Evolutionary conservation across 1,140 invertebrate species (phyloP).

Genomic region (Drosophila lowei): DNA sequence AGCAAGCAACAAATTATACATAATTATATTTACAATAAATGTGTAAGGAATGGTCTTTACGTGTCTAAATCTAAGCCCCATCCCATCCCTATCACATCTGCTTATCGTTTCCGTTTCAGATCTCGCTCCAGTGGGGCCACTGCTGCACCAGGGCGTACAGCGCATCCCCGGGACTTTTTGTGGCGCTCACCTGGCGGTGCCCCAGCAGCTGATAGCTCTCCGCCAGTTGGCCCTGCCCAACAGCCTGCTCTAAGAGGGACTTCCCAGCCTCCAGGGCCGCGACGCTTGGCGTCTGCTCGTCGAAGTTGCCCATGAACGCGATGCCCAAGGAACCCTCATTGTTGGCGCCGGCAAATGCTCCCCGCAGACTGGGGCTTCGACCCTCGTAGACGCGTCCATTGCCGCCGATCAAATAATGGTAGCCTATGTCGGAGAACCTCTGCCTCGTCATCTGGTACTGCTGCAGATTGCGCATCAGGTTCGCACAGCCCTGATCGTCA

Average conservation of each 20-base stretch:
- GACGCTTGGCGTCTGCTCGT: slow-evolving; percentile 80
- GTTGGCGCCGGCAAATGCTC: slow-evolving; percentile 85
- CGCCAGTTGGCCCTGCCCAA: slow-evolving; percentile 84
- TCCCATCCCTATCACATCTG: background rate
- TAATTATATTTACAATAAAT: slow-evolving; percentile 82
- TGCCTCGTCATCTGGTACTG: slow-evolving; percentile 84
- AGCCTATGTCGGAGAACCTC: slow-evolving; percentile 85
- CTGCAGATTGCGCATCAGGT: slow-evolving; percentile 84
- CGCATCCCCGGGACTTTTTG: slow-evolving; percentile 86
- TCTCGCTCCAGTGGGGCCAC: slow-evolving; percentile 85
- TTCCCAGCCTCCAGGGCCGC: slow-evolving; percentile 85
- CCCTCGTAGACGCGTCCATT: slow-evolving; percentile 87
- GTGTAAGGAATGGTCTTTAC: slow-evolving; percentile 78
- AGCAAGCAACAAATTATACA: slow-evolving; percentile 81
- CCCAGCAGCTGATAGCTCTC: slow-evolving; percentile 86
- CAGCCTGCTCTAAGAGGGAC: slow-evolving; percentile 85
- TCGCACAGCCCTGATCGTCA: slow-evolving; percentile 82
- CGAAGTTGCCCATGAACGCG: slow-evolving; percentile 85
- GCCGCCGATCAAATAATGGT: slow-evolving; percentile 87
- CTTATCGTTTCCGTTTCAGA: background rate
- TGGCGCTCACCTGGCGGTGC: slow-evolving; percentile 86
- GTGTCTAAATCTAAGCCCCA: slow-evolving; percentile 65
- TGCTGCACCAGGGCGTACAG: slow-evolving; percentile 85
- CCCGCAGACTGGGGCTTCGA: slow-evolving; percentile 85
- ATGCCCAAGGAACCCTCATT: slow-evolving; percentile 86